Base-by-base conservation (phyloP, 2,797 vertebrate species). In the Argya squamiceps region DNA sequence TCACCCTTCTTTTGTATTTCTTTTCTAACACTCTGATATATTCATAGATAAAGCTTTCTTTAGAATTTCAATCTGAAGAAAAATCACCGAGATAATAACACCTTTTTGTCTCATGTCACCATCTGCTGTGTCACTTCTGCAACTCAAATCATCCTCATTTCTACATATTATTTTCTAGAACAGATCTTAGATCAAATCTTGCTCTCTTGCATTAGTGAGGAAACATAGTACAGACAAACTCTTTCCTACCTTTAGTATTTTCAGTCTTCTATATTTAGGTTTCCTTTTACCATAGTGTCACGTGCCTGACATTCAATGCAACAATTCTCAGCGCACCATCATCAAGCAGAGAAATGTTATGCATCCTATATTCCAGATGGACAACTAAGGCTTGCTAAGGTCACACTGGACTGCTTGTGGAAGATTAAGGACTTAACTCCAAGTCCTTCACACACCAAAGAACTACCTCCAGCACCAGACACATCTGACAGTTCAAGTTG, bases 1-100 rank as follows among this genome's bases (percentile, higher is more conserved):
- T 93, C 77, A 93, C 56, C 71, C 81, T 92, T 94, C 29, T 93
- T 94, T 84, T 58, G 10, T 67, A 43, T 79, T 90, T 92, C 34
- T 91, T 86, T 80, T 76, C 65, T 92, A 94, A n/a, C 65, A 78
- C 95, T 64, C 47, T 79, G 16, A 53, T 29, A 52, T 9, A 75
- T 12, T 19, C 17, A 37, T 36, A 69, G 30, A 75, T 60, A 91
- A 89, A 95, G 64, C 55, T 47, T 50, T 64, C 94, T 85, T 93
- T 49, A 70, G 88, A 89, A 58, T 74, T 67, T 53, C 63, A 80
- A 52, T 67, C 86, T 92, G 49, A 44, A 96, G 63, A 58, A 46
- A 87, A 75, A 69, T 63, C 74, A 92, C 64, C 6, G 36, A 94
- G 65, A 95, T 68, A 76, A 81, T 92, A 94, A 55, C 44, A 60